Percentiles rank a stretch among this genome's conserved stretches.
These are phyloP conservation scores for Prietella phreatophila DNA, from an alignment of 2,113 vertebrate genomes.

Conservation along the genomic window DNA sequence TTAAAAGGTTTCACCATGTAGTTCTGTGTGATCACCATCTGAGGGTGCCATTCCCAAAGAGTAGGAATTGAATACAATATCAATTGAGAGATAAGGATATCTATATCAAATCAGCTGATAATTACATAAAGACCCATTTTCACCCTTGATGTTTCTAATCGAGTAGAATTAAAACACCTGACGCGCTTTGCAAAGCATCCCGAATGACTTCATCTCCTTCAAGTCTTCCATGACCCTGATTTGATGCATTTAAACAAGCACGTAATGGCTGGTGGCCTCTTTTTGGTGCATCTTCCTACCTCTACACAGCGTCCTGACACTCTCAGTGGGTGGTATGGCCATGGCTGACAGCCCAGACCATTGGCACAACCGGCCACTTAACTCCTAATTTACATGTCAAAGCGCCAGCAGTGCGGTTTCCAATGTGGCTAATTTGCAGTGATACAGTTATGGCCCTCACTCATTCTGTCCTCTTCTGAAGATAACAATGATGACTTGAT, in stretches of 20 bases:
- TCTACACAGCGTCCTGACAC: constrained; percentile 67
- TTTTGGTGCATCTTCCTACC: constrained; percentile 64
- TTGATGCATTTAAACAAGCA: constrained; percentile 63
- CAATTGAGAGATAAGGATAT: neutral
- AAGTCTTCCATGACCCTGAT: constrained; percentile 40
- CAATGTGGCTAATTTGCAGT: constrained; percentile 75
- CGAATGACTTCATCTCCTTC: neutral
- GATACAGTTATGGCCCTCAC: constrained; percentile 74
- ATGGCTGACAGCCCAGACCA: constrained; percentile 71
- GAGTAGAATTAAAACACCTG: neutral
- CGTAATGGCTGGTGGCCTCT: constrained; percentile 61
- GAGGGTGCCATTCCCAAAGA: constrained; percentile 63
- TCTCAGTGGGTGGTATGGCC: constrained; percentile 72
- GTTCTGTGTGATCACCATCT: constrained; percentile 58
- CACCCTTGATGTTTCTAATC: neutral
- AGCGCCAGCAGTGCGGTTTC: constrained; percentile 62
- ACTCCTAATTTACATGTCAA: constrained; percentile 78
- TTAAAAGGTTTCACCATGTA: constrained; percentile 37
- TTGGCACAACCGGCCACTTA: constrained; percentile 62
- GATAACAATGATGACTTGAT: constrained; percentile 72
- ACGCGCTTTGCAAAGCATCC: neutral
- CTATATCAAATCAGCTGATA: neutral
- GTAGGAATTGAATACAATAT: neutral
- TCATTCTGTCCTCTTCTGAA: constrained; percentile 63
- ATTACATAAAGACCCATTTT: neutral